Conservation (phyloP, 2,797 vertebrate genomes). For the Menidia menidia region DNA sequence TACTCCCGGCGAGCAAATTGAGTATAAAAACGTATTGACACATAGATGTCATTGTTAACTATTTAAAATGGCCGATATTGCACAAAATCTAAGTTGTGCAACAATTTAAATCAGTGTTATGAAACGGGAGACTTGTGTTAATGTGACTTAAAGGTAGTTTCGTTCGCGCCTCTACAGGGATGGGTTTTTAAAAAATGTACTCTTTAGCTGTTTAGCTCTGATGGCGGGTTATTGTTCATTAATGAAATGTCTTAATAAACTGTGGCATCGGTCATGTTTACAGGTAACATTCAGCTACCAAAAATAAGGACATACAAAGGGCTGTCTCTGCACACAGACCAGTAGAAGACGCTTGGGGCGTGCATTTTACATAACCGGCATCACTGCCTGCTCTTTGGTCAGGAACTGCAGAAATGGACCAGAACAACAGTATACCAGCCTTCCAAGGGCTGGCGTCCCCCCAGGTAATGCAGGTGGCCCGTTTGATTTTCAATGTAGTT, state of each 20-base stretch:
- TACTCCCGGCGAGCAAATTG: no score
- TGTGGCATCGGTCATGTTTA: slow-evolving; percentile 1
- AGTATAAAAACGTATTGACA: fast-evolving
- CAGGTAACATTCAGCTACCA: not conserved
- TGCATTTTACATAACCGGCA: not conserved
- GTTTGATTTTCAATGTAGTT: not conserved
- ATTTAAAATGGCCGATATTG: fast-evolving
- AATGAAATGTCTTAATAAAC: not conserved
- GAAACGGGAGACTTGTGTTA: slow-evolving; percentile 4
- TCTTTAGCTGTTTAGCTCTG: no score
- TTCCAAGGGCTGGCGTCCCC: slow-evolving; percentile 97
- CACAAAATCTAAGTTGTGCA: not conserved
- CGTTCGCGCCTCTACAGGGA: slow-evolving; percentile 50
- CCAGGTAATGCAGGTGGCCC: slow-evolving; percentile 82
- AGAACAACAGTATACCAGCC: slow-evolving; percentile 95
- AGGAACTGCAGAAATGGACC: slow-evolving; percentile 87
- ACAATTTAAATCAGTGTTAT: not conserved
- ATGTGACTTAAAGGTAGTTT: not conserved
- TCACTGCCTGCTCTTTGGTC: slow-evolving; percentile 37
- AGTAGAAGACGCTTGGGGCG: slow-evolving; percentile 6
- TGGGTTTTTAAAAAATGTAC: not conserved
- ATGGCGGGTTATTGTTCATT: no score
- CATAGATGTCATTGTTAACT: fast-evolving
- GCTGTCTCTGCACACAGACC: not conserved
- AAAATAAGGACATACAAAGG: not conserved